phyloP scores from a whole-genome alignment of 2,888 invertebrate species.

The Ischnura elegans region DNA sequence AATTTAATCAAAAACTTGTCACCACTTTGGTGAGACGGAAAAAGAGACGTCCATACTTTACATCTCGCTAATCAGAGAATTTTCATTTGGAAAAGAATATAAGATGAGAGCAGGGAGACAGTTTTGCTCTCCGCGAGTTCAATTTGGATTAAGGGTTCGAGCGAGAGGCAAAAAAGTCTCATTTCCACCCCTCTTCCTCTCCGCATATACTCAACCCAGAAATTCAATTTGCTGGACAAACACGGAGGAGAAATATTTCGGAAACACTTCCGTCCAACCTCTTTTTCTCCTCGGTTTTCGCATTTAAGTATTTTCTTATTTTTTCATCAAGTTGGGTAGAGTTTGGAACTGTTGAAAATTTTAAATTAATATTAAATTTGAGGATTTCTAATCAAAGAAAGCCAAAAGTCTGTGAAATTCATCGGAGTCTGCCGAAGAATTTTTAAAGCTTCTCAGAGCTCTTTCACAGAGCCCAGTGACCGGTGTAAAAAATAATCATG shows the following conservation, averaged over 20 bases:
- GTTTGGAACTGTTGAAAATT: too few relatives aligned
- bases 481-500: too few relatives aligned
- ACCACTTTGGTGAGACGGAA: background rate
- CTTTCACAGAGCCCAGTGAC: too few relatives aligned
- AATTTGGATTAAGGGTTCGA: background rate
- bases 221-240: conserved; percentile 31
- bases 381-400: background rate
- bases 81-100: background rate
- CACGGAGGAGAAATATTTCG: background rate
- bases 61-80: background rate
- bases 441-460: background rate
- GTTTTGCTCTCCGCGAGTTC: background rate
- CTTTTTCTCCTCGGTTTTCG: too few relatives aligned
- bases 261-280: background rate
- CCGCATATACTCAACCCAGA: background rate
- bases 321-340: too few relatives aligned
- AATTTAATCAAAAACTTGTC: background rate
- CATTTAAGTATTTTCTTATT: too few relatives aligned
- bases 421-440: background rate
- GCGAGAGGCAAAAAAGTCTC: background rate
- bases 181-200: background rate
- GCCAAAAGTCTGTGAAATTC: background rate
- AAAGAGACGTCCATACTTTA: background rate
- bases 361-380: too few relatives aligned
- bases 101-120: background rate